Percentiles rank a stretch among this genome's conserved stretches.
Evolutionary conservation across 2,113 vertebrate species (phyloP).

Genomic region (Chinchilla lanigera): DNA sequence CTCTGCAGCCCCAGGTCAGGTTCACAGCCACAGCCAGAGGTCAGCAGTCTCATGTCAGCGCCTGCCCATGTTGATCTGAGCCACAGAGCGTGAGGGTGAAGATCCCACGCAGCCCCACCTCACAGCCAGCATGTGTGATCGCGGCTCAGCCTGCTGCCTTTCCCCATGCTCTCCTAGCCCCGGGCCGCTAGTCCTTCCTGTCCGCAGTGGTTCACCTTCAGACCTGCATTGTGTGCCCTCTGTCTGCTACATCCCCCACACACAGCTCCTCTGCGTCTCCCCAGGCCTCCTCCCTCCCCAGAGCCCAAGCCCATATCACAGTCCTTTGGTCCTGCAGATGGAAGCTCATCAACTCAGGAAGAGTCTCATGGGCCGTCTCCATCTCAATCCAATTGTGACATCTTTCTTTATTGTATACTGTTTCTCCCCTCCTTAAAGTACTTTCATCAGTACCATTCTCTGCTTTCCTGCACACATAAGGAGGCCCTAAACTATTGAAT

Average conservation of each 20-base stretch:
- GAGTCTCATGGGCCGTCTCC: neutral
- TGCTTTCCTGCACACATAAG: neutral
- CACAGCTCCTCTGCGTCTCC: rapidly evolving
- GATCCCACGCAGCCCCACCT: neutral
- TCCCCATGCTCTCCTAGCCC: rapidly evolving
- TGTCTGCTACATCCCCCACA: rapidly evolving
- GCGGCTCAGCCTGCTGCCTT: rapidly evolving
- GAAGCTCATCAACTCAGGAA: neutral
- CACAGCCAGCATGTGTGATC: rapidly evolving
- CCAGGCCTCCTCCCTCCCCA: too few relatives aligned
- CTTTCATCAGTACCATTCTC: too few relatives aligned
- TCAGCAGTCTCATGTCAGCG: neutral
- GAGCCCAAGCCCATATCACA: rapidly evolving
- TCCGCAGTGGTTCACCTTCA: rapidly evolving
- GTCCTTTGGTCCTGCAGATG: neutral
- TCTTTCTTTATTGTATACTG: neutral
- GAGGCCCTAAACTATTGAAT: neutral
- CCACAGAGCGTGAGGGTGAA: neutral
- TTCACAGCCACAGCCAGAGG: neutral
- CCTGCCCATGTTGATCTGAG: neutral
- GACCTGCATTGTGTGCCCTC: neutral
- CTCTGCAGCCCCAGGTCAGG: neutral
- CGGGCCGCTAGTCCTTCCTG: rapidly evolving
- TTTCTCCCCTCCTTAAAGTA: slow-evolving; percentile 2
- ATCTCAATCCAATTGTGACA: neutral